Evolutionary conservation across 2,888 invertebrate genomes (phyloP).

Genomic region (Synanthedon andrenaeformis): DNA sequence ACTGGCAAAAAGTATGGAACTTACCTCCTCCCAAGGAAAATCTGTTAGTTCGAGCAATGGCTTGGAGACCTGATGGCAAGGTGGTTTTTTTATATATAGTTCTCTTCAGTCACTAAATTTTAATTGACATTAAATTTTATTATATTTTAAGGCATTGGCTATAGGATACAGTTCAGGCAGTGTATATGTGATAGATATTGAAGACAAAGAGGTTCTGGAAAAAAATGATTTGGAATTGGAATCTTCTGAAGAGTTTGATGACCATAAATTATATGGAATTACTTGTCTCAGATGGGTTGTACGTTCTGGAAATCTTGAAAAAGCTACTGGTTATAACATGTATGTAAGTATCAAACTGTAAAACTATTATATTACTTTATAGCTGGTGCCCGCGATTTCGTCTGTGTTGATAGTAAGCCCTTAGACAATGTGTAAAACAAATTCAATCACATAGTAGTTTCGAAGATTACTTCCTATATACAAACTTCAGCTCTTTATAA

Average conservation of each 20-base stretch:
- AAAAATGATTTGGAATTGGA: constrained; percentile 61
- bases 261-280: constrained; percentile 70
- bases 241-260: constrained; percentile 53
- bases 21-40: constrained; percentile 82
- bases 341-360: constrained; percentile 38
- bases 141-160: constrained; percentile 72
- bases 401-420: no score
- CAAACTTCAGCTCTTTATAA: no score
- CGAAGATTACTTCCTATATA: no score
- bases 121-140: not conserved
- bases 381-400: no score
- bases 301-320: constrained; percentile 48
- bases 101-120: not conserved
- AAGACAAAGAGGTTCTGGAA: constrained; percentile 84
- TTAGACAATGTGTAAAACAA: no score
- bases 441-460: no score
- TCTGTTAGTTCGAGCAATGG: constrained; percentile 79
- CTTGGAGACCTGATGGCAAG: constrained; percentile 97
- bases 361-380: not conserved
- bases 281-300: constrained; percentile 82
- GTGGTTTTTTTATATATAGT: constrained; percentile 54
- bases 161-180: constrained; percentile 78
- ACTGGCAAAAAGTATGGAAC: constrained; percentile 94
- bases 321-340: constrained; percentile 51
- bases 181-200: constrained; percentile 83